Conservation (phyloP, 2,113 vertebrate genomes). For the Capra hircus region DNA sequence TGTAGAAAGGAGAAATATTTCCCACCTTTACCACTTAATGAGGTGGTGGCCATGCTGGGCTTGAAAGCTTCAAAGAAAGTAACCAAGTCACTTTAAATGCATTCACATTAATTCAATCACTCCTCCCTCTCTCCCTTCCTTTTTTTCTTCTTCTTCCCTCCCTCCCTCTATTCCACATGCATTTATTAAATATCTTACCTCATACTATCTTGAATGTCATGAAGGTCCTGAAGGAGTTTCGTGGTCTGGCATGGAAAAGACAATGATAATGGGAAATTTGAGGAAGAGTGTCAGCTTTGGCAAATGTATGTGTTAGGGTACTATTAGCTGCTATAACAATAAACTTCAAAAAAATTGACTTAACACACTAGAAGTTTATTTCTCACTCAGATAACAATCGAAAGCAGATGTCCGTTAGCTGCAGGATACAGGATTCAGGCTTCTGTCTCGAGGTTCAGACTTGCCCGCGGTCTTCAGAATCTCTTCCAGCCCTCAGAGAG, state of each 20-base stretch:
- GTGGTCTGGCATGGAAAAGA: not conserved
- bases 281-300: not conserved
- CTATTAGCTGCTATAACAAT: not conserved
- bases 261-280: not conserved
- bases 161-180: not conserved
- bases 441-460: not conserved
- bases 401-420: constrained; percentile 23
- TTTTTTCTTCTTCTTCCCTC: fast-evolving
- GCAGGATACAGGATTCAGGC: not conserved
- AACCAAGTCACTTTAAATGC: not conserved
- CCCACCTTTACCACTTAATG: not conserved
- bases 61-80: constrained; percentile 13
- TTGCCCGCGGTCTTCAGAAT: not conserved
- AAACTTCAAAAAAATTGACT: not conserved
- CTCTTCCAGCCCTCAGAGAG: not conserved
- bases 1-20: not conserved
- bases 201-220: not conserved
- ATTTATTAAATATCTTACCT: not conserved
- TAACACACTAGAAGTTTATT: not conserved
- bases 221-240: not conserved
- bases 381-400: not conserved
- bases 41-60: not conserved
- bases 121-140: fast-evolving
- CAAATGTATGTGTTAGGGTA: not conserved
- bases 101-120: not conserved